Evolutionary conservation across 53 echinoderm and acorn worm species (phyloP).

Genomic region (Stichopus horrens): DNA sequence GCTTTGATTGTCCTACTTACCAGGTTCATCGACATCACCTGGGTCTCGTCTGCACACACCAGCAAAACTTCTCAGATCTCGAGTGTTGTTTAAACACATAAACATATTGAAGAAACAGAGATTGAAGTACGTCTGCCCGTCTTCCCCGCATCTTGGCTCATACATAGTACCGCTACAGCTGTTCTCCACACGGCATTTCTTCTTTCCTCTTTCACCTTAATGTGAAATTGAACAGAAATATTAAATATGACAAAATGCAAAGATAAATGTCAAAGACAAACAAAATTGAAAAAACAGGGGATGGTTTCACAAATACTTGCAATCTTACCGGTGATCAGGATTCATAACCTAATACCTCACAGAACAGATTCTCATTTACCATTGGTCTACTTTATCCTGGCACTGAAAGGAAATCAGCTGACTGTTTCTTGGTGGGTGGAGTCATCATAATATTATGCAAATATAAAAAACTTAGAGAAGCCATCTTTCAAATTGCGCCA

Average conservation of each 20-base stretch:
- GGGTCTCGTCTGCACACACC: slow-evolving; percentile 74
- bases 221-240: not conserved
- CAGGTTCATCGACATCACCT: not conserved
- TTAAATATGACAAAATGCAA: not conserved
- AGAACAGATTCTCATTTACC: no score
- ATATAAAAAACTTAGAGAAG: no score
- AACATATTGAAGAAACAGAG: slow-evolving; percentile 71
- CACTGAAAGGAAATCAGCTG: no score
- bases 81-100: slow-evolving; percentile 55
- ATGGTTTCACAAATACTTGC: no score
- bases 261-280: not conserved
- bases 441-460: no score
- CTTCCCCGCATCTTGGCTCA: slow-evolving; percentile 81
- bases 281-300: not conserved
- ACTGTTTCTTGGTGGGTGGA: no score
- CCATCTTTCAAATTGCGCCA: no score
- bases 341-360: no score
- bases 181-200: slow-evolving; percentile 34
- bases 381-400: no score
- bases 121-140: slow-evolving; percentile 83
- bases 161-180: slow-evolving; percentile 58
- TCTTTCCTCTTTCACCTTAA: slow-evolving; percentile 18
- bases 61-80: slow-evolving; percentile 53
- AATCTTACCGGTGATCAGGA: no score
- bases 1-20: not conserved